These are phyloP conservation scores for Penaeus monodon DNA, from an alignment of 2,888 invertebrate genomes.

Conservation along the genomic window DNA sequence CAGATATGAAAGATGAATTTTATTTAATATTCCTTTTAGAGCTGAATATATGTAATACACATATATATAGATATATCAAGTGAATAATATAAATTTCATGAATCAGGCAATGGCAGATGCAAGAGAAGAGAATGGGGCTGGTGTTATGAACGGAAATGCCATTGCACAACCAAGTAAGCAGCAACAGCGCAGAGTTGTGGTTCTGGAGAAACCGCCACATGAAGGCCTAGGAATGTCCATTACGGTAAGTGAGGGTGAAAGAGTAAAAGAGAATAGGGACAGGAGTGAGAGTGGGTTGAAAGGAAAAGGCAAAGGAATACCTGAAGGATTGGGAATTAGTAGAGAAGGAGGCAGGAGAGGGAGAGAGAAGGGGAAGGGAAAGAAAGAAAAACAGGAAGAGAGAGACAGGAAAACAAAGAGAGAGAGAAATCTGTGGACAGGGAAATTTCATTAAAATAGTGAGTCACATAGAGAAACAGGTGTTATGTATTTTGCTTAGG, in stretches of 20 bases:
- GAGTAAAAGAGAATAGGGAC: background rate
- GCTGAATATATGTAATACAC: background rate
- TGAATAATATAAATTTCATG: background rate
- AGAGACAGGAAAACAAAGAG: background rate
- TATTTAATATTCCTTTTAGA: no score
- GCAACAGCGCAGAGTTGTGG: slow-evolving; percentile 76
- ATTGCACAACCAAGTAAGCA: slow-evolving; percentile 49
- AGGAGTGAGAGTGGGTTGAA: background rate
- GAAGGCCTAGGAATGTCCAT: slow-evolving; percentile 88
- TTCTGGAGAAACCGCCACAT: slow-evolving; percentile 79
- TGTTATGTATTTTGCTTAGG: background rate
- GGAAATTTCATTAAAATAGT: background rate
- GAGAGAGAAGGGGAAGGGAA: background rate
- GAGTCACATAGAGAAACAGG: background rate
- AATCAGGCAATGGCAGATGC: slow-evolving; percentile 22
- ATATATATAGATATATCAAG: background rate
- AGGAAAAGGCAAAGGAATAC: background rate
- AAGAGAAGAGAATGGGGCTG: slow-evolving; percentile 12
- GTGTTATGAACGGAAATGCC: slow-evolving; percentile 19
- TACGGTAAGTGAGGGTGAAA: slow-evolving; percentile 74
- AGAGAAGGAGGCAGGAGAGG: slow-evolving; percentile 31
- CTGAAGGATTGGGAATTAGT: background rate
- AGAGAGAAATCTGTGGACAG: background rate
- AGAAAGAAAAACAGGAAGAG: background rate
- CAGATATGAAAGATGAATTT: no score